phyloP scores from a whole-genome alignment of 2,888 invertebrate genomes.

The Busseola fusca region DNA sequence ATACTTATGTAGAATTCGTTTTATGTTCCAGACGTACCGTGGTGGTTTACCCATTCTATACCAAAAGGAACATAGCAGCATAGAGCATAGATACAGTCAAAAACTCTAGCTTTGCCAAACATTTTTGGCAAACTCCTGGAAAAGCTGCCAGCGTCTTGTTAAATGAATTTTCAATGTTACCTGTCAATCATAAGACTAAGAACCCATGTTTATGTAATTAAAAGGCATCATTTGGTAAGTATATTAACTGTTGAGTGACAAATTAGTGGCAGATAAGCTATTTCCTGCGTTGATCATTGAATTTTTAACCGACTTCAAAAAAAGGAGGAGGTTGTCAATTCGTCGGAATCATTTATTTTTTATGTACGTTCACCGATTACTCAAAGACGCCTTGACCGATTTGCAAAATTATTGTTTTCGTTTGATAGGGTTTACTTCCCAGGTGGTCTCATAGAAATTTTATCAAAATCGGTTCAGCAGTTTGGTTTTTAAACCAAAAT shows the following conservation, averaged over 20 bases:
- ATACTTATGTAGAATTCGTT: neutral
- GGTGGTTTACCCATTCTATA: constrained; percentile 34
- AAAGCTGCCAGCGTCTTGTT: neutral
- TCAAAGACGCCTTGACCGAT: too few relatives aligned
- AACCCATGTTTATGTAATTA: constrained; percentile 7
- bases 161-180: constrained; percentile 24
- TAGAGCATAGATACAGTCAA: constrained; percentile 1
- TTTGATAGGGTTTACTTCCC: too few relatives aligned
- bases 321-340: too few relatives aligned
- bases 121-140: constrained; percentile 19
- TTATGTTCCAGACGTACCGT: constrained; percentile 8
- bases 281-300: constrained; percentile 22
- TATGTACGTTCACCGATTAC: too few relatives aligned
- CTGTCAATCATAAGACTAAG: constrained; percentile 16
- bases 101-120: constrained; percentile 7
- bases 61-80: constrained; percentile 9
- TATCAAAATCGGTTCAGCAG: too few relatives aligned
- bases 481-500: too few relatives aligned
- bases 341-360: too few relatives aligned
- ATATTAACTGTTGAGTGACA: constrained; percentile 2
- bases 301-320: too few relatives aligned
- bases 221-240: neutral
- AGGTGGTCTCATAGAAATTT: too few relatives aligned
- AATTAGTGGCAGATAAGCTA: constrained; percentile 17
- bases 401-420: too few relatives aligned